Base-by-base conservation (phyloP, 2,113 vertebrate genomes). In the Petroica traversi region DNA sequence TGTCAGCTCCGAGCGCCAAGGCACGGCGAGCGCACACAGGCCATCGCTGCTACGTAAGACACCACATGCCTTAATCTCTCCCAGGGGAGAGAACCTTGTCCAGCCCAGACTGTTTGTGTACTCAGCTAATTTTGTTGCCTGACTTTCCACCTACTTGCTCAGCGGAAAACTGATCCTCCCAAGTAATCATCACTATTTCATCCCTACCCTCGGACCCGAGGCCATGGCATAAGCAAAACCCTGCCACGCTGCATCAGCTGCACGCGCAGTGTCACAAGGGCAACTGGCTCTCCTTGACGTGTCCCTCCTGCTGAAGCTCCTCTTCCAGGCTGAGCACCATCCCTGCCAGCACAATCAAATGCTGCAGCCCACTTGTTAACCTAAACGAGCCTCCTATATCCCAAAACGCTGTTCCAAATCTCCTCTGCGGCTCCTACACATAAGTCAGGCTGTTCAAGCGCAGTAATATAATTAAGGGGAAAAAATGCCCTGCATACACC, bases 81-180 rank as follows among this genome's bases (percentile, higher is more conserved):
- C 59, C 78, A 0, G 0, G 89, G 63, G 94, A 80, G 43, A 77
- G 72, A 90, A 82, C 55, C 79, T 92, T 85, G 22, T 95, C 90
- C 92, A 94, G 90, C 72, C 75, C 88, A 85, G 93, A 95, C 93
- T 95, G 94, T 92, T 97, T 95, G 92, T 97, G 95, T 96, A 94
- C 92, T 95, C 96, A 93, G 94, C 89, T 96, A 95, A 95, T 95
- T 95, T 82, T 95, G 95, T 82, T 95, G 95, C 93, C 85, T 95
- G 92, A 96, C 89, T 95, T 97, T 95, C 94, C 95, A 96, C 94
- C 92, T 95, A 96, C 94, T 96, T 90, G 85, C 92, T 96, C 92
- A 96, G 96, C 83, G 0, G 96, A 97, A 97, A 97, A 66, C 46
- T 0, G 85, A 97, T 97, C 88, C 95, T 83, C 88, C 75, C 82